Percentiles rank a stretch among this genome's conserved stretches.
Evolutionary conservation across 2,797 vertebrate genomes (phyloP).

Genomic region (Cuculus canorus): DNA sequence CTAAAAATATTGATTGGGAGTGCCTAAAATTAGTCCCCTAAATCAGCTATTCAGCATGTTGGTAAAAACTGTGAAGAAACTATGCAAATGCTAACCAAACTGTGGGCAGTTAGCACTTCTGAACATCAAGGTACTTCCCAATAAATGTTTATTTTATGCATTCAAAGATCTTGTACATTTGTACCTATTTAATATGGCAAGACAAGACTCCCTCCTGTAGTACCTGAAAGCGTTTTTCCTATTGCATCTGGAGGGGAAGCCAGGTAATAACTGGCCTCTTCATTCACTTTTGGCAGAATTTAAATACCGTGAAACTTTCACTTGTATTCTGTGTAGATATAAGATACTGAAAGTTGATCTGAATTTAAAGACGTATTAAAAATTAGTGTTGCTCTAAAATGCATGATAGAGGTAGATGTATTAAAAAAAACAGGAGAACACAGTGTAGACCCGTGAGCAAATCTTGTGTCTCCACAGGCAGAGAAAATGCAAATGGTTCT

Average conservation of each 20-base stretch:
- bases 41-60: neutral
- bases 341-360: neutral
- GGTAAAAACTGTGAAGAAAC: neutral
- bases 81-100: neutral
- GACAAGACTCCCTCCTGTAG: neutral
- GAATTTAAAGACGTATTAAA: neutral
- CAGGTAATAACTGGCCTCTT: neutral
- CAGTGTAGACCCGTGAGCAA: neutral
- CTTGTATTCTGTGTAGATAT: neutral
- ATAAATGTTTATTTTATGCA: neutral
- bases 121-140: neutral
- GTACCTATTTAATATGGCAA: neutral
- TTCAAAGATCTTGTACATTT: neutral
- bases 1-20: neutral
- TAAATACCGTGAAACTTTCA: neutral
- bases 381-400: neutral
- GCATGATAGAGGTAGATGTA: rapidly evolving
- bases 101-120: neutral
- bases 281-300: neutral
- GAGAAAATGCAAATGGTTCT: neutral
- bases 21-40: neutral
- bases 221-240: neutral
- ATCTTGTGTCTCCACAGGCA: neutral
- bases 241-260: neutral
- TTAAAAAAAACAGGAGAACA: neutral